Evolutionary conservation across 2,888 invertebrate genomes (phyloP), one percentile per base, ranked within the genome.

Genomic region (Ornithoptera alexandrae): DNA sequence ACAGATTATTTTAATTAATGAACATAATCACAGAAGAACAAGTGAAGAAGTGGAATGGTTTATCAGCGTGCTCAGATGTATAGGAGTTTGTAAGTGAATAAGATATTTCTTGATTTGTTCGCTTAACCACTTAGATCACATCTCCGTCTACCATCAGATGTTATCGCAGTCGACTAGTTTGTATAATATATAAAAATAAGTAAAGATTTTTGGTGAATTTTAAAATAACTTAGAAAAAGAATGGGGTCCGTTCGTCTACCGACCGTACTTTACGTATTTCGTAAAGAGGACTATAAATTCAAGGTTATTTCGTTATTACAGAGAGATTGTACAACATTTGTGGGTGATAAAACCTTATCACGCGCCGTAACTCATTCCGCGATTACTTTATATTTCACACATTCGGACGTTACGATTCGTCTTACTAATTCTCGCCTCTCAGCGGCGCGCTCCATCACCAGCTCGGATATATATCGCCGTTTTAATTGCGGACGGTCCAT

Each of bases 271-370:
- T 74, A 80, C 78, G 78, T 79, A 84, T 88, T 89, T 87, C 84
- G 86, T 88, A 88, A 90, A 85, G 87, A 86, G 86, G 84, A 82
- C 85, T 79, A 88, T 89, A 89, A 89, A 88, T 88, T 88, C 81
- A 85, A 89, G 88, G 89, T 86, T 89, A 86, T 88, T 88, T 86
- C 86, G 88, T 88, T 90, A 88, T 87, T 84, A 85, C 86, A 78
- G 81, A 81, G 85, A 87, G 87, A 87, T 88, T 88, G 89, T 85
- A 84, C 85, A 84, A 85, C 85, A 82, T 83, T 84, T 81, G 86
- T 81, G 80, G 82, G 85, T 84, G 88, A 88, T 90, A 89, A 87
- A 88, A 83, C 82, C 81, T 84, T 89, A 89, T 89, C 89, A 84
- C 78, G 76, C 72, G 74, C 80, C 77, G 74, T 88, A 85, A 87